Evolutionary conservation across 1,140 invertebrate genomes (phyloP), one percentile per base, ranked within the genome.

Genomic region (Eupristina koningsbergeri): DNA sequence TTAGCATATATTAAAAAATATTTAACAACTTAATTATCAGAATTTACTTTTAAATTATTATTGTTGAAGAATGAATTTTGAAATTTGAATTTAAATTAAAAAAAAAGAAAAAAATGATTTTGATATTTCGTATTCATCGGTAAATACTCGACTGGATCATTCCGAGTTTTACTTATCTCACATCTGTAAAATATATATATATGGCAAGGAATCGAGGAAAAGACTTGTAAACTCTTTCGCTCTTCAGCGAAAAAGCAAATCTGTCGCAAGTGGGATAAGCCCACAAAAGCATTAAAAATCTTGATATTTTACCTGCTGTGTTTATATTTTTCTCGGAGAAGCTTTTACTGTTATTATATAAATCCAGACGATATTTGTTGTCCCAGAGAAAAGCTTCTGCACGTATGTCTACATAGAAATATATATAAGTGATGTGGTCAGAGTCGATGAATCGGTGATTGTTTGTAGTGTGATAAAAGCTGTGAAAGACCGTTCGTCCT

Each of bases 391-490:
- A 19, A 71, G n/a, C 67, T 41, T 36, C 36, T 26, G 17, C 1
- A 19, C 15, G 9, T 36, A 71, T 71, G 3, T 41, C 7, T 39
- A 47, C 64, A 26, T 78, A 50, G 47, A 47, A 50, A 36, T 79
- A 73, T 63, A 64, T 9, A 9, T n/a, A n/a, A n/a, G n/a, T 26
- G 34, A 26, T 64, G 77, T 80, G 77, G 77, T 84, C 71, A 63
- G 6, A 45, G 58, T 9, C 47, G 15, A 50, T 74, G 73, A 29
- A 50, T 50, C 34, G 81, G 76, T 83, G 81, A 88, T 88, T 91
- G 90, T 92, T 92, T 92, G 89, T 86, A 81, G 89, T 45, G 87
- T 87, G 89, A 89, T 92, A 90, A 91, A 92, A 91, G 89, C 90
- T 82, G 19, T 39, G 81, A 81, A 79, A 86, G 86, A 87, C 88